Conservation (phyloP, 2,113 vertebrate genomes). For the Hippoglossus stenolepis region DNA sequence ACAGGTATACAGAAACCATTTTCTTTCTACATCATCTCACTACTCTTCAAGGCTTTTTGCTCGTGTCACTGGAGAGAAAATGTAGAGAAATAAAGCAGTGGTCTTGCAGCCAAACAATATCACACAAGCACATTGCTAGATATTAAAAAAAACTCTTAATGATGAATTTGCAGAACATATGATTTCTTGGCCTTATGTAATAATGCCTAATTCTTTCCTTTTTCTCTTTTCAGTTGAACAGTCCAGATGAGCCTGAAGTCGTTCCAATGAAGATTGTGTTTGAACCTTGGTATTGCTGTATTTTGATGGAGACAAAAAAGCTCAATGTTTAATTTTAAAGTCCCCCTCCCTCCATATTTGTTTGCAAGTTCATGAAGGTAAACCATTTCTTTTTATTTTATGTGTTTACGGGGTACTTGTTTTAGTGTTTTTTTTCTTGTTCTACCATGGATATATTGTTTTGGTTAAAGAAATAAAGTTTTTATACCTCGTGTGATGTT, state of each 20-base stretch:
- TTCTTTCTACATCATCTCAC: not conserved
- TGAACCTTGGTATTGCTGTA: conserved; percentile 44
- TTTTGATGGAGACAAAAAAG: conserved; percentile 43
- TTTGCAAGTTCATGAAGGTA: conserved; percentile 46
- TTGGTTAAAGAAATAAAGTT: conserved; percentile 81
- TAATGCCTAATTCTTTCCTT: not conserved
- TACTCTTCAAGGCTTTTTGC: no score
- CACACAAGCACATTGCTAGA: no score
- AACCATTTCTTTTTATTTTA: conserved; percentile 50
- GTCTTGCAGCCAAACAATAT: no score
- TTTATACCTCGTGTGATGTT: conserved; percentile 74
- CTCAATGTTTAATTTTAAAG: conserved; percentile 61
- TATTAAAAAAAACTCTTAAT: no score
- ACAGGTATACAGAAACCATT: not conserved
- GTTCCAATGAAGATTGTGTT: conserved; percentile 47
- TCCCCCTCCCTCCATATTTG: conserved; percentile 38
- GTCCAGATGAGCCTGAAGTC: conserved; percentile 80
- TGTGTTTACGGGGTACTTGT: conserved; percentile 47
- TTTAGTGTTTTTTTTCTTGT: conserved; percentile 74
- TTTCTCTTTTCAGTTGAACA: conserved; percentile 80
- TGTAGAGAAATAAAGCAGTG: no score
- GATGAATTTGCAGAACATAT: no score
- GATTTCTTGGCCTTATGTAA: not conserved
- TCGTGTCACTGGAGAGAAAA: no score
- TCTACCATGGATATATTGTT: conserved; percentile 69